Conservation (phyloP, 1,140 invertebrate genomes). For the Schmidtea mediterranea region DNA sequence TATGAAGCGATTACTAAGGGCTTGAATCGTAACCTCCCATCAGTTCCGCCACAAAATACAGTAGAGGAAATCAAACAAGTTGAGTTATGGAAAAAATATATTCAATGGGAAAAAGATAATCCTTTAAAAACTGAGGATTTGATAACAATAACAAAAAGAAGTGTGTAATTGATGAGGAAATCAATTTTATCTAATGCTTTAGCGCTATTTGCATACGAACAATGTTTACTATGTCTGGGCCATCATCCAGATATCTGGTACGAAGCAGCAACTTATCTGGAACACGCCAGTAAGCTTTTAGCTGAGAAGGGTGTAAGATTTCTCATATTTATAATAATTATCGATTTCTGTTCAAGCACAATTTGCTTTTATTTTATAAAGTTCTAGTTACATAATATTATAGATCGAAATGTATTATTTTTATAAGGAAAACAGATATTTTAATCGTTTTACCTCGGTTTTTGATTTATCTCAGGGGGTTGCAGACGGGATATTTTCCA, state of each 20-base stretch:
- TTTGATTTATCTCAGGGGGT: too few species aligned
- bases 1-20: constrained; percentile 74
- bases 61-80: constrained; percentile 77
- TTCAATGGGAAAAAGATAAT: constrained; percentile 82
- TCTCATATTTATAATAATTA: background rate
- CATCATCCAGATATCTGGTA: constrained; percentile 97
- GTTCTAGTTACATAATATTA: too few species aligned
- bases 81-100: constrained; percentile 86
- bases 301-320: constrained; percentile 53
- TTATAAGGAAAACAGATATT: too few species aligned
- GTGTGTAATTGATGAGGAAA: too few species aligned
- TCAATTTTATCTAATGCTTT: constrained; percentile 44
- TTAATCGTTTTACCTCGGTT: too few species aligned
- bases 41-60: constrained; percentile 61
- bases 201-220: constrained; percentile 97
- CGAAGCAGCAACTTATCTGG: constrained; percentile 77
- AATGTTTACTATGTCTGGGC: constrained; percentile 72
- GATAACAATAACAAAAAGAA: constrained; percentile 53
- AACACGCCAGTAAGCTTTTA: constrained; percentile 63
- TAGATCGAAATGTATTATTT: too few species aligned
- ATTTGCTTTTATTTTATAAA: too few species aligned
- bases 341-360: too few species aligned
- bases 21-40: constrained; percentile 68
- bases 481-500: too few species aligned
- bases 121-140: constrained; percentile 80